Evolutionary conservation across 2,888 invertebrate species (phyloP), one percentile per base, ranked within the genome.

Genomic region (Sarcophaga carnaria): DNA sequence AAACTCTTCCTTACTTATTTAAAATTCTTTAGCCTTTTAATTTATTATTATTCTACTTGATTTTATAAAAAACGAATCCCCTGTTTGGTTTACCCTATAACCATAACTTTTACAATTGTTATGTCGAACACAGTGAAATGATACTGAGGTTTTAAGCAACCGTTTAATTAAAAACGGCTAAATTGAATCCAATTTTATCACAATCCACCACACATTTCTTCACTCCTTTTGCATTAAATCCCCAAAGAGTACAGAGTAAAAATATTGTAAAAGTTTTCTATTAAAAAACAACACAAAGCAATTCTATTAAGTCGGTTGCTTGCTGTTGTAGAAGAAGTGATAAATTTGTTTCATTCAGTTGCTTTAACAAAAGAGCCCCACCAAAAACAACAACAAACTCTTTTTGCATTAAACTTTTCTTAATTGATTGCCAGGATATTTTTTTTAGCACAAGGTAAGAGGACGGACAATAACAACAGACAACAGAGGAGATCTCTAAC

Each of bases 381-480:
- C 37, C 37, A 37, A 37, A 37, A 37, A 37, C 37, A 37, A 37
- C 17, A 54, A 54, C 17, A 54, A 54, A 69, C 25, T 6, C 20
- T 69, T 69, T 69, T 22, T 47, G 27, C n/a, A 2, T n/a, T 12
- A 20, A 59, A 27, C 8, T 49, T 54, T 71, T 25, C 70, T 25
- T 71, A 71, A 59, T 54, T 27, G 70, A n/a, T 27, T 71, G 22
- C 54, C 17, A 27, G 27, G 11, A 25, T 14, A 54, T 54, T 69
- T 6, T n/a, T n/a, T n/a, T 37, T 8, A 37, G 1, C 37, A 37
- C 8, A 37, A 37, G 37, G 37, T 37, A 37, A 37, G 8, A 8
- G n/a, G n/a, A n/a, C n/a, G 37, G 37, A 37, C 8, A 37, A 37
- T 37, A 8, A 37, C 37, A 37, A 6, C 37, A 37, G 37, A 37